phyloP scores from a whole-genome alignment of 2,888 invertebrate genomes.

The Drosophila mettleri region DNA sequence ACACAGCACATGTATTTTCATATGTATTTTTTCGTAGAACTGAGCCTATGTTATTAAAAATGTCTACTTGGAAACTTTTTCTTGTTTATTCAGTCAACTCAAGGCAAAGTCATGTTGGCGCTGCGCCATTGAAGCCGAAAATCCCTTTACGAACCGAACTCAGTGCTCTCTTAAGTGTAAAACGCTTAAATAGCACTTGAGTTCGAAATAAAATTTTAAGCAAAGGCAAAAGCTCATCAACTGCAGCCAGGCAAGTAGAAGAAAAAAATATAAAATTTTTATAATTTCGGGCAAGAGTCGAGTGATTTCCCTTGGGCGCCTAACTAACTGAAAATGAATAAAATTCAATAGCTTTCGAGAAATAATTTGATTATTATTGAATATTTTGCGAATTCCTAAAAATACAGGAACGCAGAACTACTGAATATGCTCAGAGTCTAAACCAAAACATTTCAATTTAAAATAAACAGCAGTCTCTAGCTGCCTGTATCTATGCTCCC shows the following conservation, averaged over 20 bases:
- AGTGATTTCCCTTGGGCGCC: conserved; percentile 2
- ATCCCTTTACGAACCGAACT: conserved; percentile 13
- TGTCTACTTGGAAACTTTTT: neutral
- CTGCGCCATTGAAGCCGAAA: neutral
- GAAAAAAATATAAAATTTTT: neutral
- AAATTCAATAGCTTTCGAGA: neutral
- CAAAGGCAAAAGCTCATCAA: conserved; percentile 8
- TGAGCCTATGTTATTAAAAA: conserved; percentile 4
- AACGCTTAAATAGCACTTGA: conserved; percentile 1
- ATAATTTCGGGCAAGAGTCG: conserved; percentile 1
- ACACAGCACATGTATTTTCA: no score
- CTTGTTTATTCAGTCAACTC: neutral
- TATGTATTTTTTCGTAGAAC: neutral
- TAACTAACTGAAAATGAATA: neutral
- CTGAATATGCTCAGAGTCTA: neutral
- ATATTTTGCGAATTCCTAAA: neutral
- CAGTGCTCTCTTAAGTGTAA: neutral
- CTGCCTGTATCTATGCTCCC: neutral
- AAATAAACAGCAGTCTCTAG: neutral
- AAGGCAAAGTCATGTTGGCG: neutral
- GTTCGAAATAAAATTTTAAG: conserved; percentile 1
- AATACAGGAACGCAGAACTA: neutral
- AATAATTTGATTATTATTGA: conserved; percentile 1
- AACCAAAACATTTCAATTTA: conserved; percentile 21
- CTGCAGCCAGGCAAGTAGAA: conserved; percentile 1